Evolutionary conservation across 2,888 invertebrate genomes (phyloP).

Genomic region (Ernsta delagoae): DNA sequence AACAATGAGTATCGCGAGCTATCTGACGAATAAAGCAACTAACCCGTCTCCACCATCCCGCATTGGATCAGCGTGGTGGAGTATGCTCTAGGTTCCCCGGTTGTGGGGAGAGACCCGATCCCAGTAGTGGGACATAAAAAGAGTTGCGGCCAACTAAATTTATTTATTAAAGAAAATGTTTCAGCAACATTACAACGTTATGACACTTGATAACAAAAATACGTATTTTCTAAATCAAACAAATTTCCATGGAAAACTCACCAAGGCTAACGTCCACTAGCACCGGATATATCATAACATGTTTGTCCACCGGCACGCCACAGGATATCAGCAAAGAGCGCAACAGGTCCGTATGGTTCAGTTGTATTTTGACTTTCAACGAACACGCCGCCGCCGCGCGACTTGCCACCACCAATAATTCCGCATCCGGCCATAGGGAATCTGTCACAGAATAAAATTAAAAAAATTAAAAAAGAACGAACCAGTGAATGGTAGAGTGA

Average conservation of each 20-base stretch:
- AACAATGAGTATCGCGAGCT: too few species aligned
- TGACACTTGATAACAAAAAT: too few species aligned
- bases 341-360: slow-evolving; percentile 92
- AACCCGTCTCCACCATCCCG: too few species aligned
- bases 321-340: slow-evolving; percentile 91
- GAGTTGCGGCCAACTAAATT: too few species aligned
- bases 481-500: not conserved
- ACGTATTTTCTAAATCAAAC: too few species aligned
- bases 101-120: too few species aligned
- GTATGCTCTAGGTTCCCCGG: too few species aligned
- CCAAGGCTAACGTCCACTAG: slow-evolving; percentile 71
- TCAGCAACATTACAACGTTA: too few species aligned
- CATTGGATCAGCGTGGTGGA: too few species aligned
- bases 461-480: not conserved
- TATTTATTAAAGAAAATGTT: too few species aligned
- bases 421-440: slow-evolving; percentile 93
- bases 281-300: slow-evolving; percentile 65
- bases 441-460: slow-evolving; percentile 61
- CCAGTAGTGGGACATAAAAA: too few species aligned
- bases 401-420: slow-evolving; percentile 91
- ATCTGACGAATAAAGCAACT: too few species aligned
- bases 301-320: slow-evolving; percentile 89
- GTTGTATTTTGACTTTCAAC: slow-evolving; percentile 81
- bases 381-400: slow-evolving; percentile 68
- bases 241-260: slow-evolving; percentile 45